phyloP scores from a whole-genome alignment of 2,113 vertebrate genomes.

The Calidris pygmaea region DNA sequence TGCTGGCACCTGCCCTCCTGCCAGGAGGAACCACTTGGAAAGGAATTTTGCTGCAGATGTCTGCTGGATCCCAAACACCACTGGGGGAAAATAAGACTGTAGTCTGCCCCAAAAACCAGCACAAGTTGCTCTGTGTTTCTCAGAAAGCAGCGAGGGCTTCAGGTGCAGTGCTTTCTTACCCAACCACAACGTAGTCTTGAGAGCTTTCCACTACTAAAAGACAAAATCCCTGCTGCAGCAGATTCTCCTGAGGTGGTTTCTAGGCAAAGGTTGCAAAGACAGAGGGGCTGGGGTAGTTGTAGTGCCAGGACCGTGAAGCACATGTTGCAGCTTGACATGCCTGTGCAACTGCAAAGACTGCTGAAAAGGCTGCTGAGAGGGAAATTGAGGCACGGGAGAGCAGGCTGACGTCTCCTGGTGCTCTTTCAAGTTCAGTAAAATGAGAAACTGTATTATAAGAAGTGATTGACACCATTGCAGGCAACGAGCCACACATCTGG shows the following conservation, averaged over 20 bases:
- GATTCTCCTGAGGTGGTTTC: neutral
- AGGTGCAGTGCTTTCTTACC: neutral
- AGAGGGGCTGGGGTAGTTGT: neutral
- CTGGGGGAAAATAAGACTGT: fast-evolving
- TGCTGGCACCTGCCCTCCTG: neutral
- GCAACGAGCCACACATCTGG: neutral
- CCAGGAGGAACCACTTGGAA: neutral
- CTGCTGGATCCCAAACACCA: neutral
- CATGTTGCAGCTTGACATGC: no score
- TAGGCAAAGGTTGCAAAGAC: no score
- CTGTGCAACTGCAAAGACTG: neutral
- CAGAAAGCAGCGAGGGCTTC: neutral
- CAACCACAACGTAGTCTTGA: fast-evolving
- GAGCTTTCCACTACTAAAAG: neutral
- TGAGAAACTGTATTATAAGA: neutral
- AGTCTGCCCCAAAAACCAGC: neutral
- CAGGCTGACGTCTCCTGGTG: neutral
- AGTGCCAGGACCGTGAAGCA: neutral
- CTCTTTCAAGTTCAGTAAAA: neutral
- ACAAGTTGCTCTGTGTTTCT: neutral
- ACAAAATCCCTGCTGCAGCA: neutral
- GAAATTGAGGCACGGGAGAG: neutral
- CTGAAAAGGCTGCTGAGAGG: neutral
- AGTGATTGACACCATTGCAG: fast-evolving
- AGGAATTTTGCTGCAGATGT: neutral